Percentiles rank a stretch among this genome's conserved stretches.
Evolutionary conservation across 2,113 vertebrate species (phyloP).

Genomic region (Barnardius zonarius): DNA sequence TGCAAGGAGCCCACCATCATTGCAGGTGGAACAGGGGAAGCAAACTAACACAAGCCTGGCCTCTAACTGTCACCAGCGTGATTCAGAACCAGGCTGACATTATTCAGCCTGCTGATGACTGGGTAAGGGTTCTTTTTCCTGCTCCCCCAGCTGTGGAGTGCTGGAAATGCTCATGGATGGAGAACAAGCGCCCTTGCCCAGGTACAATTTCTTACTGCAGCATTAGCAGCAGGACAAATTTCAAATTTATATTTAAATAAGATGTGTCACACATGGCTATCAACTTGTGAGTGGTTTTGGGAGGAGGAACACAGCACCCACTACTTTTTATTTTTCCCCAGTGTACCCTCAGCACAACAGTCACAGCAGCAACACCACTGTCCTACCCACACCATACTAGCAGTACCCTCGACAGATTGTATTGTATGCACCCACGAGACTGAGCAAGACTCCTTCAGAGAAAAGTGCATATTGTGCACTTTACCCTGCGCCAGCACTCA

Average conservation of each 20-base stretch:
- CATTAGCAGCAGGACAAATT: neutral
- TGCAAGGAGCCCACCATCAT: neutral
- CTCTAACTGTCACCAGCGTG: neutral
- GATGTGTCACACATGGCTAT: rapidly evolving
- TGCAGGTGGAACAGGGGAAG: neutral
- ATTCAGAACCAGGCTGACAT: neutral
- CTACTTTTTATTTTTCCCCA: neutral
- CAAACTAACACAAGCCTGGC: neutral
- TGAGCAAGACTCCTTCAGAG: neutral
- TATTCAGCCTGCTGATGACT: too few relatives aligned
- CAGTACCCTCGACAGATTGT: neutral
- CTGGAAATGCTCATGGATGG: neutral
- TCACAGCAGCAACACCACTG: neutral
- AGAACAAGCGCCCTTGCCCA: neutral
- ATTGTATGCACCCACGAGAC: rapidly evolving
- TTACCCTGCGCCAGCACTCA: rapidly evolving
- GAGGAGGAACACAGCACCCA: neutral
- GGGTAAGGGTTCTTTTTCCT: neutral
- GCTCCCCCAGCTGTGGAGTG: neutral
- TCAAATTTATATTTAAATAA: neutral
- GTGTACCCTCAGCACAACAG: neutral
- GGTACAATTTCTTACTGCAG: neutral
- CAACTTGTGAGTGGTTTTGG: neutral
- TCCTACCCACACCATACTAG: neutral
- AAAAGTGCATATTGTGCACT: neutral